These are phyloP conservation scores for Alosa alosa DNA, from an alignment of 2,113 vertebrate species.

Conservation along the genomic window DNA sequence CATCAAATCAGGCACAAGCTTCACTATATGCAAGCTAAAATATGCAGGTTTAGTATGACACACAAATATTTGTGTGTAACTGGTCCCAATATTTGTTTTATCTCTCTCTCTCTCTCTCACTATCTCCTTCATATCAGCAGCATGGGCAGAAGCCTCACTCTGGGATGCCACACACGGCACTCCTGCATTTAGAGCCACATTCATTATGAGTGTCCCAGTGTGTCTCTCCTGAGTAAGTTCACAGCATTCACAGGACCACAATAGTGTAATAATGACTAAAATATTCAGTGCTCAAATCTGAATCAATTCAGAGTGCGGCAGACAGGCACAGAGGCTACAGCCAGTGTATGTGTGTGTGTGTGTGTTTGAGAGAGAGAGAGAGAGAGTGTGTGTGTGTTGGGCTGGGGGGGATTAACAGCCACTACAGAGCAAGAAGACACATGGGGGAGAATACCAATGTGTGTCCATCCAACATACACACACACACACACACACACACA, in stretches of 20 bases:
- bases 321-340: not conserved
- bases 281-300: not conserved
- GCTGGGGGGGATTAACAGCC: not conserved
- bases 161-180: not conserved
- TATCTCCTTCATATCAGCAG: too few species aligned
- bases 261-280: not conserved
- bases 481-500: not conserved
- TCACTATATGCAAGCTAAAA: not conserved
- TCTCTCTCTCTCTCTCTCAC: too few species aligned
- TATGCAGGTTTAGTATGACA: not conserved
- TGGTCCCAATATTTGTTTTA: not conserved
- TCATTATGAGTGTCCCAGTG: not conserved
- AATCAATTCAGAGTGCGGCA: not conserved
- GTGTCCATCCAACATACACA: not conserved
- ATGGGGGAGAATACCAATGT: not conserved
- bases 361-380: too few species aligned
- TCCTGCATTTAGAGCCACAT: not conserved
- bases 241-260: not conserved
- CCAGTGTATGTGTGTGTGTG: not conserved
- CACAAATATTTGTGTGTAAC: not conserved
- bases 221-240: not conserved
- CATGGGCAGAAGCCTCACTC: too few species aligned
- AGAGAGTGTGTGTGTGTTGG: not conserved
- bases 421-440: not conserved
- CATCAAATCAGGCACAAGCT: not conserved